Percentiles rank a stretch among this genome's conserved stretches.
These are phyloP conservation scores for Electrophaes corylata DNA, from an alignment of 2,888 invertebrate genomes.

Conservation along the genomic window DNA sequence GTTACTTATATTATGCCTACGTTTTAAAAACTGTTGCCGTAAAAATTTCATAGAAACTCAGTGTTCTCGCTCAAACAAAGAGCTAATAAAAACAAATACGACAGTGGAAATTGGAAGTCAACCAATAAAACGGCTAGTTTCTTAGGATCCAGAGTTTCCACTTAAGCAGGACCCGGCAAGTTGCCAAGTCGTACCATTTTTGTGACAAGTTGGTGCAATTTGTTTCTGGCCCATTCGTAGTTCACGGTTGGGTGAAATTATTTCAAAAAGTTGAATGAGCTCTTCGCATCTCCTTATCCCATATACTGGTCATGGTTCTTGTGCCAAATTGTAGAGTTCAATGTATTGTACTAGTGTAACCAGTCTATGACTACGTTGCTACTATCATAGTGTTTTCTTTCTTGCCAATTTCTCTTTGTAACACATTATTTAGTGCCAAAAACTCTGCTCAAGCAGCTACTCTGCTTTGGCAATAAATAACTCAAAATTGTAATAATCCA, in stretches of 20 bases:
- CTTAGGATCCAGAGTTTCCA: constrained; percentile 37
- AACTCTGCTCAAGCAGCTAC: neutral
- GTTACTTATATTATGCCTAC: neutral
- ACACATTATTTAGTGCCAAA: constrained; percentile 5
- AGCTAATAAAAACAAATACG: constrained; percentile 3
- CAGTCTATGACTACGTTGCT: neutral
- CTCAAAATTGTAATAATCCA: too few relatives aligned
- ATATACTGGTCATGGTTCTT: neutral
- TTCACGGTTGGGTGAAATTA: constrained; percentile 49
- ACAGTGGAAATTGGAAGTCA: constrained; percentile 16
- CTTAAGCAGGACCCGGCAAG: constrained; percentile 50
- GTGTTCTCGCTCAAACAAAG: neutral
- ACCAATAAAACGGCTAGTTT: constrained; percentile 27
- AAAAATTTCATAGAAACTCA: constrained; percentile 1
- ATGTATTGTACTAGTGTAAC: constrained; percentile 2
- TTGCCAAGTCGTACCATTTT: constrained; percentile 62
- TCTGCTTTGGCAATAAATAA: neutral
- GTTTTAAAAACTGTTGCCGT: neutral
- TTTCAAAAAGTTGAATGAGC: constrained; percentile 43
- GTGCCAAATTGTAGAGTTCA: constrained; percentile 21
- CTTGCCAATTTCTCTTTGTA: neutral
- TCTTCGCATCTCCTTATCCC: constrained; percentile 15
- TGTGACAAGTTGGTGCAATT: constrained; percentile 58
- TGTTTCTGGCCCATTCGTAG: constrained; percentile 46
- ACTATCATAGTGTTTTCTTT: neutral